These are phyloP conservation scores for Pygocentrus nattereri DNA, from an alignment of 2,797 vertebrate species.

Conservation along the genomic window DNA sequence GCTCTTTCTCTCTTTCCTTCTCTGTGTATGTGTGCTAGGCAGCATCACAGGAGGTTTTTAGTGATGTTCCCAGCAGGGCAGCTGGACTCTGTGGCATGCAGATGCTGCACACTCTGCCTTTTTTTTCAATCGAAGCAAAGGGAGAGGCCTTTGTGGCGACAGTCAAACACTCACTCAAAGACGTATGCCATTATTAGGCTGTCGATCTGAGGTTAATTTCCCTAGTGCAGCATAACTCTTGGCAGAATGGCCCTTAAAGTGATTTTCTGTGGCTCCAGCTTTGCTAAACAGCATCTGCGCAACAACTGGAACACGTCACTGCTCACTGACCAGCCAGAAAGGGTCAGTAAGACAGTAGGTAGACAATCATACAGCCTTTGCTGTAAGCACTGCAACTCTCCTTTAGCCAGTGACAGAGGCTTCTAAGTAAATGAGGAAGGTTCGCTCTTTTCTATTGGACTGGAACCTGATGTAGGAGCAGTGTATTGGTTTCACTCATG, in stretches of 20 bases:
- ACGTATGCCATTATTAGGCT: not conserved
- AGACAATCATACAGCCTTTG: conserved; percentile 46
- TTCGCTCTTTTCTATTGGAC: not conserved
- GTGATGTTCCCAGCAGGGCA: not conserved
- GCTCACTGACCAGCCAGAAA: conserved; percentile 51
- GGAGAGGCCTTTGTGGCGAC: not conserved
- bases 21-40: not conserved
- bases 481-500: conserved; percentile 10
- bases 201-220: too few species aligned
- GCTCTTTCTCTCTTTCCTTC: not conserved
- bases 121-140: not conserved
- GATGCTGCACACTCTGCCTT: conserved; percentile 6
- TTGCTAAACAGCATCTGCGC: conserved; percentile 44
- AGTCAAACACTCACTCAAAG: not conserved
- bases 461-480: conserved; percentile 61
- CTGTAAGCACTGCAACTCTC: not conserved
- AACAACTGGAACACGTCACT: conserved; percentile 45
- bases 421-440: not conserved
- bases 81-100: conserved; percentile 34
- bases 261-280: not conserved
- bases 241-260: not conserved
- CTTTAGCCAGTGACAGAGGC: not conserved
- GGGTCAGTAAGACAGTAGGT: not conserved
- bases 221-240: not conserved
- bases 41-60: conserved; percentile 9